Percentiles rank a stretch among this genome's conserved stretches.
Conservation (phyloP, 2,888 invertebrate species). For the Tyria jacobaeae region DNA sequence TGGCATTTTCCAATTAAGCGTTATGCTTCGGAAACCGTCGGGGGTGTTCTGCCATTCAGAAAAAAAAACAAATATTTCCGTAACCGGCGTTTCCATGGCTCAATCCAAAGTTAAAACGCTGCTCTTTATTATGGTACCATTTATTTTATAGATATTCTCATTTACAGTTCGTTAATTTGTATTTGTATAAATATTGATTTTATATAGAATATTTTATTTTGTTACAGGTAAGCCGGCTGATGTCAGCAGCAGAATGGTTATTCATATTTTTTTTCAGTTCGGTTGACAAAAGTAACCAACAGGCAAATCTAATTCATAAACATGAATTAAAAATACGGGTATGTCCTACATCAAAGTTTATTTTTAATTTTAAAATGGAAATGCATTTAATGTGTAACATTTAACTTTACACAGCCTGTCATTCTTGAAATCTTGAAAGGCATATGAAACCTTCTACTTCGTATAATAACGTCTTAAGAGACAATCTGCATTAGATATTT, state of each 20-base stretch:
- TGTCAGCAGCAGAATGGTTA: conserved; percentile 19
- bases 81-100: conserved; percentile 56
- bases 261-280: conserved; percentile 56
- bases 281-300: conserved; percentile 32
- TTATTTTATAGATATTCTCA: conserved; percentile 69
- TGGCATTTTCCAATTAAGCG: conserved; percentile 52
- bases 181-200: conserved; percentile 32
- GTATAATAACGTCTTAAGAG: too few relatives aligned
- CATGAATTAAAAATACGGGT: background rate
- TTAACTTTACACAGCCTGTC: too few relatives aligned
- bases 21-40: conserved; percentile 41
- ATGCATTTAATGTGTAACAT: too few relatives aligned
- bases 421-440: too few relatives aligned
- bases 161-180: conserved; percentile 65
- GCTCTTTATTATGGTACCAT: conserved; percentile 61
- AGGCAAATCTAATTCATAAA: background rate
- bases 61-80: conserved; percentile 67
- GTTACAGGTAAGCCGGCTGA: conserved; percentile 42
- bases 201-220: conserved; percentile 40
- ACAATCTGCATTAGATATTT: too few relatives aligned
- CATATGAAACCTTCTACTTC: too few relatives aligned
- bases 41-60: conserved; percentile 32
- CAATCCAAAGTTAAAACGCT: conserved; percentile 58
- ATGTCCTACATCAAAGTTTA: too few relatives aligned
- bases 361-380: too few relatives aligned